Percentiles rank a stretch among this genome's conserved stretches.
Conservation (phyloP, 2,113 vertebrate species). For the Tetraodon nigroviridis region DNA sequence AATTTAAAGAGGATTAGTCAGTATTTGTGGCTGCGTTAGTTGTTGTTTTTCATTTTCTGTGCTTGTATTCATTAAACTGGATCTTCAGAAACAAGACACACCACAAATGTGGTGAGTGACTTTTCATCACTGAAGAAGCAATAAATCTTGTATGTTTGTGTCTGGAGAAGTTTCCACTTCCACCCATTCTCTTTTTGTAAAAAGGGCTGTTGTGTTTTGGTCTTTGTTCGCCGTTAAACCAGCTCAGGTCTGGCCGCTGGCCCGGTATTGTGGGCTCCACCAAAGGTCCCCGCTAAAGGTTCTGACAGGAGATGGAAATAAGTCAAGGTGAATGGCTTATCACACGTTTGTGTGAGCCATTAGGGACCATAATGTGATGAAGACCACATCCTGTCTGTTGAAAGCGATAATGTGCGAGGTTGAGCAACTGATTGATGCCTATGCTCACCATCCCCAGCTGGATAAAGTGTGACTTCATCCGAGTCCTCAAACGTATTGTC, state of each 20-base stretch:
- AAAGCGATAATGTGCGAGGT: constrained; percentile 59
- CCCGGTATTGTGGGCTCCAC: constrained; percentile 51
- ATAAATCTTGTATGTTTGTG: too few species aligned
- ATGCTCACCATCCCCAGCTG: constrained; percentile 13
- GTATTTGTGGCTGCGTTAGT: too few species aligned
- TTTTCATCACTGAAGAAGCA: too few species aligned
- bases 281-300: constrained; percentile 20
- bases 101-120: too few species aligned
- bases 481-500: background rate
- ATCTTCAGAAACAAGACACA: too few species aligned
- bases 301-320: constrained; percentile 49
- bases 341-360: constrained; percentile 29
- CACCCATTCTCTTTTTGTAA: too few species aligned
- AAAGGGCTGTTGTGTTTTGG: too few species aligned
- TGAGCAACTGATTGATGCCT: constrained; percentile 47
- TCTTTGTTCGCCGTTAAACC: too few species aligned
- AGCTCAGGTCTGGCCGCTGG: constrained; percentile 26
- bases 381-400: constrained; percentile 37
- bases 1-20: too few species aligned
- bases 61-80: too few species aligned
- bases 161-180: too few species aligned
- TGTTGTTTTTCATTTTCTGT: too few species aligned
- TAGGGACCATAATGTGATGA: constrained; percentile 21
- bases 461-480: constrained; percentile 20
- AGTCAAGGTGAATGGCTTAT: constrained; percentile 55